Conservation (phyloP, 2,113 vertebrate genomes). For the Bujurquina vittata region DNA sequence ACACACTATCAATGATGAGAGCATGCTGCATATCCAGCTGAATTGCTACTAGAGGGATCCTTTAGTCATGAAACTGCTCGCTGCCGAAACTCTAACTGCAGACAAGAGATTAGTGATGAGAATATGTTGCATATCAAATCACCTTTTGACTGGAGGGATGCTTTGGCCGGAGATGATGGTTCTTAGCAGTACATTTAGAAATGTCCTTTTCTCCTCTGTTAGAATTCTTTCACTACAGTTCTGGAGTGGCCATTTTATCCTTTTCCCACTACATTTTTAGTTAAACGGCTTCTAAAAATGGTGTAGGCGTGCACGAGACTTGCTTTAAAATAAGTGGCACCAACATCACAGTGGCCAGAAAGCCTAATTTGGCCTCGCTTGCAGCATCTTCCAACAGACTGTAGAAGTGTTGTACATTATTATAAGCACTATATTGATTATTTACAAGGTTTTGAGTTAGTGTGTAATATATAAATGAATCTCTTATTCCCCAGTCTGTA, state of each 20-base stretch:
- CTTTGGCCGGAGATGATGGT: constrained; percentile 5
- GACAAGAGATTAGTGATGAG: constrained; percentile 57
- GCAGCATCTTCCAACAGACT: background rate
- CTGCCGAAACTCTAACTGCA: constrained; percentile 40
- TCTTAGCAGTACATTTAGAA: background rate
- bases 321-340: background rate
- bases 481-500: background rate
- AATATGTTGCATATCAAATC: constrained; percentile 59
- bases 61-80: constrained; percentile 45
- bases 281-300: constrained; percentile 1
- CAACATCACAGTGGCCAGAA: background rate
- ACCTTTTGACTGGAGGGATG: constrained; percentile 48
- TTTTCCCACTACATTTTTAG: background rate
- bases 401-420: background rate
- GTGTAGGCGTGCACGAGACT: background rate
- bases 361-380: background rate
- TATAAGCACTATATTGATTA: background rate
- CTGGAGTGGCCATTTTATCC: constrained; percentile 20
- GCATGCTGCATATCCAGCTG: constrained; percentile 31
- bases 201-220: constrained; percentile 12
- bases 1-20: constrained; percentile 41
- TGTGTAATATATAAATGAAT: background rate
- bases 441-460: background rate
- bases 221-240: background rate
- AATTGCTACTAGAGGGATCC: constrained; percentile 50